Base-by-base conservation (phyloP, 1,140 invertebrate genomes). In the Chlorops oryzae region DNA sequence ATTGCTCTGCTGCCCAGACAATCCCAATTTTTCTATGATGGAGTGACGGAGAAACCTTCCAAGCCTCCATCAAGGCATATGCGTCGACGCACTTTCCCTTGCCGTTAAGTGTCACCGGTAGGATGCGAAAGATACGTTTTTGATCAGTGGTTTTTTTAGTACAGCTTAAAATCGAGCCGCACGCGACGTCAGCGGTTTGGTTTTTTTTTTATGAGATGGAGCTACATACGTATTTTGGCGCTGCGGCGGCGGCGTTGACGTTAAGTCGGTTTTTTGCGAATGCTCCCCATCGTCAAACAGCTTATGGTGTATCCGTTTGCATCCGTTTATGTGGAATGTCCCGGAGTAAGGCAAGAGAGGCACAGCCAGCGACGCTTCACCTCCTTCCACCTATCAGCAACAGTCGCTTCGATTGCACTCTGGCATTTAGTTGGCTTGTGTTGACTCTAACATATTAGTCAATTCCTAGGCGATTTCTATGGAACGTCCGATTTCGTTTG, bases 101-200 rank as follows among this genome's bases (percentile, higher is more conserved):
- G 3, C 45, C 51, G 24, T 32, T 32, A 7, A 47, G 12, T n/a
- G 22, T 47, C n/a, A 47, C 39, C 10, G 46, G 46, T 39, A 53
- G 15, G 32, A 53, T 22, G 5, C 44, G 35, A 22, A 47, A 37
- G 12, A 43, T 34, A 21, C 39, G 24, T 13, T 41, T 27, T 7
- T 39, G 25, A 6, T 38, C 38, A 25, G 9, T 21, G 6, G 18
- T 9, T 6, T 24, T 43, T 7, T 6, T 9, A 20, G n/a, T 35
- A 12, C 22, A 20, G 35, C 9, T 37, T n/a, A 40, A 15, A 17
- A 27, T 24, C 41, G 43, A 35, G 13, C 4, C 23, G 24, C 13
- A 20, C 38, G 13, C 24, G 22, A 35, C 27, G 28, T 21, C 25
- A 32, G 4, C 20, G n/a, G 5, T 22, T 3, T 10, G n/a, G n/a